phyloP scores from a whole-genome alignment of 2,797 vertebrate genomes.

The Peromyscus attwateri region DNA sequence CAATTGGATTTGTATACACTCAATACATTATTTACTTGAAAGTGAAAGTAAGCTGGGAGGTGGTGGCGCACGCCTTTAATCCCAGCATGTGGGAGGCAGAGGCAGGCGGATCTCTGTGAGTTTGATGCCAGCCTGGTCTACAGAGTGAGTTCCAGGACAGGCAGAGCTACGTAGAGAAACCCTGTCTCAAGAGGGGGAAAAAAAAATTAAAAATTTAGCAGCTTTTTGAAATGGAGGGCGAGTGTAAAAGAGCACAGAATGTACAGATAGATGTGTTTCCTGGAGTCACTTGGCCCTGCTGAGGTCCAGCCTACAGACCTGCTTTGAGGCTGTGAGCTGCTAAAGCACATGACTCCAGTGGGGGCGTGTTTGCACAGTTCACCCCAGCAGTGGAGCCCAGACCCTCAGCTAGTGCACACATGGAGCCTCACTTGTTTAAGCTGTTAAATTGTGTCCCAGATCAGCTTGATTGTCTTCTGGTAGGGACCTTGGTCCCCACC shows the following conservation, averaged over 20 bases:
- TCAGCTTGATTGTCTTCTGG: not conserved
- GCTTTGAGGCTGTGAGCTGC: not conserved
- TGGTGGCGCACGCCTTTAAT: not conserved
- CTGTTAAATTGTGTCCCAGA: not conserved
- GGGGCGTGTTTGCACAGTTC: accelerated
- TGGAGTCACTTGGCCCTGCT: not conserved
- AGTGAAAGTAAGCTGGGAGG: not conserved
- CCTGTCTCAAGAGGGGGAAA: not conserved
- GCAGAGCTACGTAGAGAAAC: not conserved
- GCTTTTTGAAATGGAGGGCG: not conserved
- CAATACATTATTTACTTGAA: not conserved
- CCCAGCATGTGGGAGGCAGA: not conserved
- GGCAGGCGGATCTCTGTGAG: not conserved
- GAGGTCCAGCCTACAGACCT: accelerated
- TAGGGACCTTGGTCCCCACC: accelerated
- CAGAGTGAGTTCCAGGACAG: not conserved
- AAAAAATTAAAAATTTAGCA: not conserved
- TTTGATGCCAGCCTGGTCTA: not conserved
- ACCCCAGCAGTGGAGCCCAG: accelerated
- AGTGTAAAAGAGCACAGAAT: not conserved
- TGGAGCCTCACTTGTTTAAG: accelerated
- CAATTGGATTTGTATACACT: not conserved
- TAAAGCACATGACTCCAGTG: too few relatives aligned
- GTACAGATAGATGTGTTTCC: not conserved
- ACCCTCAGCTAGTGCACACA: too few relatives aligned